phyloP scores from a whole-genome alignment of 1,140 invertebrate species.

The Streblospio benedicti region DNA sequence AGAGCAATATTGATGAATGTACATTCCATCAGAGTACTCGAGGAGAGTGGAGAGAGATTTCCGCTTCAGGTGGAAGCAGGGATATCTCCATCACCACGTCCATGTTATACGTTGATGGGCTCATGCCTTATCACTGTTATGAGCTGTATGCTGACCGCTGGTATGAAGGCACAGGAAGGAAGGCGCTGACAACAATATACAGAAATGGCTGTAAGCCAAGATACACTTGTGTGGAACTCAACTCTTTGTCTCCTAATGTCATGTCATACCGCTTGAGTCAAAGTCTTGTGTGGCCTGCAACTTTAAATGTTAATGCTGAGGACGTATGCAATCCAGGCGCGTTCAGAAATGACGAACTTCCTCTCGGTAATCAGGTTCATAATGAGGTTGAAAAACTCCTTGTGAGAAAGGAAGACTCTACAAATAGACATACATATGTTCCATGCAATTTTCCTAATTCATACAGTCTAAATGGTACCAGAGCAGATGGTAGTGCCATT shows the following conservation, averaged over 20 bases:
- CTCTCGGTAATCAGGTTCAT: background rate
- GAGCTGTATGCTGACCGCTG: background rate
- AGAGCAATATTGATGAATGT: background rate
- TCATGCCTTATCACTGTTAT: background rate
- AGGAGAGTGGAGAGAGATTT: constrained; percentile 4
- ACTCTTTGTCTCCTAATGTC: background rate
- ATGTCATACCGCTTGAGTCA: constrained; percentile 4
- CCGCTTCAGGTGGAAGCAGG: background rate
- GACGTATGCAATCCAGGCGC: constrained; percentile 5
- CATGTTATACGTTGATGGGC: background rate
- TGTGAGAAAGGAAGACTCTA: background rate
- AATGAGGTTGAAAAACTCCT: background rate
- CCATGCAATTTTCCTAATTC: background rate
- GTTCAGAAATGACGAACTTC: background rate
- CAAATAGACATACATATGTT: background rate
- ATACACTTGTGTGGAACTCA: constrained; percentile 6
- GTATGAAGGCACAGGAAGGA: background rate
- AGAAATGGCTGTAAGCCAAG: constrained; percentile 8
- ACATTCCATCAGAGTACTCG: background rate
- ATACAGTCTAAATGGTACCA: background rate
- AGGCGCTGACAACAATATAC: background rate
- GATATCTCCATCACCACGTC: background rate
- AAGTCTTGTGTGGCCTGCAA: constrained; percentile 1
- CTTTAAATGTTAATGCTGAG: background rate
- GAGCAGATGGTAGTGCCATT: background rate